Conservation (phyloP, 2,797 vertebrate species). For the Atherinosoma microstoma region DNA sequence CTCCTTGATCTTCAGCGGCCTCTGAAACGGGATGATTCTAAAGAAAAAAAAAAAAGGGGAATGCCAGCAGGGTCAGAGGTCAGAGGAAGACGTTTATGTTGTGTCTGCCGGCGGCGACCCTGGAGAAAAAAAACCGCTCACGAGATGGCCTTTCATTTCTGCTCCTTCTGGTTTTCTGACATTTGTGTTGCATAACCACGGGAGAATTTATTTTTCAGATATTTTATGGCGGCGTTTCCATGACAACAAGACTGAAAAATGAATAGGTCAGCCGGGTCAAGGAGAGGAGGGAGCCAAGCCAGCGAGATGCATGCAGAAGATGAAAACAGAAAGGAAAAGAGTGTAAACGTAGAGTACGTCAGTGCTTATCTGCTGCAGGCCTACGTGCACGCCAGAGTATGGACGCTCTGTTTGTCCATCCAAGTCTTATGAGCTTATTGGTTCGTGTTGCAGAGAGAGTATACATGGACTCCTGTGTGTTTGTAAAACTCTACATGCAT, state of each 20-base stretch:
- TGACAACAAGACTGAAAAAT: constrained; percentile 49
- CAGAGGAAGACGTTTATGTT: constrained; percentile 8
- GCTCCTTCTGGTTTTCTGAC: background rate
- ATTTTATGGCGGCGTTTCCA: constrained; percentile 27
- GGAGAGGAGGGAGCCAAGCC: constrained; percentile 37
- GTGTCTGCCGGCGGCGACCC: constrained; percentile 27
- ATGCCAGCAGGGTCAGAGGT: constrained; percentile 43
- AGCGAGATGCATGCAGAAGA: constrained; percentile 33
- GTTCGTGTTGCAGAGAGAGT: constrained; percentile 29
- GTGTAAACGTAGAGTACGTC: constrained; percentile 4
- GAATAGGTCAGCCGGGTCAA: constrained; percentile 55
- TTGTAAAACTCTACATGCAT: constrained; percentile 65
- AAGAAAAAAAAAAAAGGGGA: constrained; percentile 13
- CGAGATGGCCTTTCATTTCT: background rate
- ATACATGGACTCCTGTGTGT: constrained; percentile 48
- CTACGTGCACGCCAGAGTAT: constrained; percentile 43
- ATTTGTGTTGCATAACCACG: background rate
- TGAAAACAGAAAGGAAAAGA: constrained; percentile 34
- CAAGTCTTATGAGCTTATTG: constrained; percentile 40
- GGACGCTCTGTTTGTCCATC: constrained; percentile 12
- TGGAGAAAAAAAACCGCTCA: background rate
- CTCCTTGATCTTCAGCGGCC: constrained; percentile 90
- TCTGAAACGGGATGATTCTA: constrained; percentile 93
- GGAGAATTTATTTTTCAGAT: constrained; percentile 4
- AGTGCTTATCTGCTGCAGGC: constrained; percentile 42